Evolutionary conservation across 2,888 invertebrate genomes (phyloP).

Genomic region (Bombylius discolor): DNA sequence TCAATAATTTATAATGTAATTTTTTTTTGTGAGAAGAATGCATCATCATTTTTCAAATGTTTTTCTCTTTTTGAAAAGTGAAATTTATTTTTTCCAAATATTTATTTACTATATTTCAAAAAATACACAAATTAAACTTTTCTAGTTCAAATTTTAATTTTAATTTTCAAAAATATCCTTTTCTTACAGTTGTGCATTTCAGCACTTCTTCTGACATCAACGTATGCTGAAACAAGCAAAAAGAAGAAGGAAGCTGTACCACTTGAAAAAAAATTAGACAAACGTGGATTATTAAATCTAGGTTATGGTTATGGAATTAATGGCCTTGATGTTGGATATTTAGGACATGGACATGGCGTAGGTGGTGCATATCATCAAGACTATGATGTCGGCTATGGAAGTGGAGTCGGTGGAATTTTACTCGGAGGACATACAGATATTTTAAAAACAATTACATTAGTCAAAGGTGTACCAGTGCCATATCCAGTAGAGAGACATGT

Average conservation of each 20-base stretch:
- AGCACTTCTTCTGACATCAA: constrained; percentile 61
- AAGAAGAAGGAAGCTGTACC: constrained; percentile 47
- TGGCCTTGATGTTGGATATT: constrained; percentile 60
- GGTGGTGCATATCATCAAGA: constrained; percentile 40
- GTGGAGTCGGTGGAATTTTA: constrained; percentile 23
- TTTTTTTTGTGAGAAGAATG: too few species aligned
- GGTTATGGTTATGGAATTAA: constrained; percentile 69
- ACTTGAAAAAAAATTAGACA: constrained; percentile 65
- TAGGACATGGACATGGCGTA: constrained; percentile 46
- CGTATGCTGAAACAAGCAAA: constrained; percentile 52
- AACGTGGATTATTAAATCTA: constrained; percentile 64
- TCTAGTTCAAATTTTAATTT: background rate
- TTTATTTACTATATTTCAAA: too few species aligned
- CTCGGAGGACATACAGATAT: constrained; percentile 42
- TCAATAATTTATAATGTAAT: too few species aligned
- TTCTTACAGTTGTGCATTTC: constrained; percentile 51
- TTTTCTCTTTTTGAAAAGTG: too few species aligned
- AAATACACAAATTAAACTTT: background rate
- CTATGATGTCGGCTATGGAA: constrained; percentile 30
- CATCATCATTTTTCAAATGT: too few species aligned
- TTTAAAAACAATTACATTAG: constrained; percentile 56
- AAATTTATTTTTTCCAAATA: too few species aligned
- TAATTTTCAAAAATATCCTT: background rate
- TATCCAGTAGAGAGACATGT: constrained; percentile 56
- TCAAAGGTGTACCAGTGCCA: constrained; percentile 59